Evolutionary conservation across 2,797 vertebrate species (phyloP), one percentile per base, ranked within the genome.

Genomic region (Numenius phaeopus): DNA sequence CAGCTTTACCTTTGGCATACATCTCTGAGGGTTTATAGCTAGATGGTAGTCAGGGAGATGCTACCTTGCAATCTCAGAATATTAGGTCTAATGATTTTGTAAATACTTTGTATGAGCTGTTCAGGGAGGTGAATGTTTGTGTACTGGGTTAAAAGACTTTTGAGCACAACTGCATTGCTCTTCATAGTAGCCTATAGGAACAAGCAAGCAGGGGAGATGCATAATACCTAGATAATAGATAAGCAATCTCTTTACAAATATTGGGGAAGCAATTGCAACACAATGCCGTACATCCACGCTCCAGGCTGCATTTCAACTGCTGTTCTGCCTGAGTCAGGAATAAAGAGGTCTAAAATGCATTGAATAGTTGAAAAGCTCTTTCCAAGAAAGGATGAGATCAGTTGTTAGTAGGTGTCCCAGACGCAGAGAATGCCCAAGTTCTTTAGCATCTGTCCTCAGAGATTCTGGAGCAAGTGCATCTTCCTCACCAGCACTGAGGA

Each of bases 181-280:
- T 90, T 91, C 23, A 21, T 50, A 64, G 69, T 27, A 81, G 70
- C 73, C 72, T 90, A 9, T 70, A 78, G 76, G 72, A 89, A 94
- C 46, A 91, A 78, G 62, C 65, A 91, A 72, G 65, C 40, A 59
- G 79, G 76, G 76, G 84, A 90, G 76, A 32, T 65, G 76, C 75
- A 50, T 85, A 87, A 69, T 83, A 88, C 79, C 69, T 69, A 50
- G 89, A 87, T 73, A 88, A 81, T 49, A 86, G 87, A 89, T 83
- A 87, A 96, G 70, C 75, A 87, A 89, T 93, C 64, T 71, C 37
- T 93, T 94, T 89, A 75, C 90, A 96, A 93, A 93, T 94, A 93
- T 61, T 52, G 81, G 67, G 79, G 81, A 90, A 70, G 46, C 78
- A 89, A 47, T 92, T 94, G 59, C 73, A 91, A 83, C 73, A 93